Base-by-base conservation (phyloP, 1,140 invertebrate species). In the Panulirus ornatus region DNA sequence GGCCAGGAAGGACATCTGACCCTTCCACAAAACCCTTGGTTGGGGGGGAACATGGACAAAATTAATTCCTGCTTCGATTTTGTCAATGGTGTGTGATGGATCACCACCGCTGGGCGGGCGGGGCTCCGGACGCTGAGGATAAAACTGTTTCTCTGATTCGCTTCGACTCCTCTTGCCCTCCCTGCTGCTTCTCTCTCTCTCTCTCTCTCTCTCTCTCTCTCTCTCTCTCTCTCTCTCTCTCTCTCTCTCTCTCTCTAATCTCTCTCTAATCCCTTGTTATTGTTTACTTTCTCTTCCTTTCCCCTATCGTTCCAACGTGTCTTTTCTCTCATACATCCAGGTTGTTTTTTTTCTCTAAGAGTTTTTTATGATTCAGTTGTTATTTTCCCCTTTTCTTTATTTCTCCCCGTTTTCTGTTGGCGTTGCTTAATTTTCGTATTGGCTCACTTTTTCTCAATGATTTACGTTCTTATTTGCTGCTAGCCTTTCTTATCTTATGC, bases 61-160 rank as follows among this genome's bases (percentile, higher is more conserved):
- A 89, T 89, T 89, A 89, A 89, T 89, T 89, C 87, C 51, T 83
- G 88, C 88, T 89, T 89, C 88, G 88, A 89, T 89, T 89, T 89
- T 89, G 88, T 89, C 88, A 89, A 89, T 89, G 83, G 83, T 22
- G 42, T 85, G 63, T 85, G 83, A 85, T 85, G 83, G 83, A 85
- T 85, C 83, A 79, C 76, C 76, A 85, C 75, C 83, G 51, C 76
- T 42, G n/a, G 27, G 2, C 76, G 27, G 8, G 14, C 14, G 42
- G 58, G 30, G 22, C 27, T 66, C 58, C 58, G n/a, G 27, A 11
- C 14, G 58, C 58, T 5, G 2, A n/a, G 30, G 22, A 14, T 75
- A 1, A 40, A 22, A 36, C 54, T 66, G 47, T 71, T 42, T 84
- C 54, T 84, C 63, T 66, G n/a, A 6, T 22, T 66, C 36, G 0